These are phyloP conservation scores for Saccopteryx bilineata DNA, from an alignment of 2,113 vertebrate genomes.

Conservation along the genomic window DNA sequence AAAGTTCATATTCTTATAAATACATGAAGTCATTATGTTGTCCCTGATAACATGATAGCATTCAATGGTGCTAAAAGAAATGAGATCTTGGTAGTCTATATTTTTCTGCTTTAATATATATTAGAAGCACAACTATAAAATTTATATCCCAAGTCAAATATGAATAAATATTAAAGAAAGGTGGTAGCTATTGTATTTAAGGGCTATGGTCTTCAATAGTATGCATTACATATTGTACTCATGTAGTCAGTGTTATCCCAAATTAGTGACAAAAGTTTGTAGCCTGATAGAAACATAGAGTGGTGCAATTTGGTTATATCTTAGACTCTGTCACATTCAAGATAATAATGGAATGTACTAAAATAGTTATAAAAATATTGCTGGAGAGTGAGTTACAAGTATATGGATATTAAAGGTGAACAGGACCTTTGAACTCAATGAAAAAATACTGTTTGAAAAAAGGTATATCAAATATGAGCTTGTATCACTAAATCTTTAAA, in stretches of 20 bases:
- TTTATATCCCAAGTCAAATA: neutral
- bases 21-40: neutral
- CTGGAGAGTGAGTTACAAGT: neutral
- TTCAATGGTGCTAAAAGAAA: neutral
- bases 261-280: constrained; percentile 5
- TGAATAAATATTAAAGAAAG: neutral
- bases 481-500: neutral
- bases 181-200: neutral
- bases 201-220: neutral
- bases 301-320: neutral
- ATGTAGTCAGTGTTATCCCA: neutral
- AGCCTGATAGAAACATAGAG: neutral
- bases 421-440: neutral
- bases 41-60: neutral
- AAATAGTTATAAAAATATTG: neutral
- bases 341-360: neutral
- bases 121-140: neutral
- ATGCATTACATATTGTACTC: constrained; percentile 8
- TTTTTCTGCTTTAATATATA: constrained; percentile 23
- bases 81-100: neutral
- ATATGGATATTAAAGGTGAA: neutral
- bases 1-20: neutral
- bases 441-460: constrained; percentile 6
- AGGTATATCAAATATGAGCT: neutral
- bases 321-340: neutral